A percentile compares a stretch with the other conserved stretches of the same genome.
These are phyloP conservation scores for Drosophila tsacasi DNA, from an alignment of 1,140 invertebrate genomes.

Conservation along the genomic window DNA sequence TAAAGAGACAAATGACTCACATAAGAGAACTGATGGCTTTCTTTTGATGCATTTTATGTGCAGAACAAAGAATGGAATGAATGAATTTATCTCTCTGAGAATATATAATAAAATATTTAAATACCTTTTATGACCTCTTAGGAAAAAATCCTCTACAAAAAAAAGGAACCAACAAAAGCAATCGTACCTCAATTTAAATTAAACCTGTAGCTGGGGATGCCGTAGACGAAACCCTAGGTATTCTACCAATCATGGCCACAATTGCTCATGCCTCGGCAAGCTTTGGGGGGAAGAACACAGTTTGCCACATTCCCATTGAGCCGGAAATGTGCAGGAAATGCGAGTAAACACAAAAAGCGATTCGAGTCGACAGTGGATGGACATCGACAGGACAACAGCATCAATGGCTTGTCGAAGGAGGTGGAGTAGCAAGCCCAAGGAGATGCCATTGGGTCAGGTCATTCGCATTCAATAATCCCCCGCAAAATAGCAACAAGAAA, in stretches of 20 bases:
- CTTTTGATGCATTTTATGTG: conserved; percentile 12
- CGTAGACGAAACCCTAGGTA: conserved; percentile 18
- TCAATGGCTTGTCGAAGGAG: conserved; percentile 7
- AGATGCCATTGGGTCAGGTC: conserved; percentile 42
- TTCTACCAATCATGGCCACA: conserved; percentile 64
- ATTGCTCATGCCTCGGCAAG: conserved; percentile 30
- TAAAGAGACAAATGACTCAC: conserved; percentile 11
- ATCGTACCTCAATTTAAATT: conserved; percentile 29
- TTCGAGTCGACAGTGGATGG: conserved; percentile 38
- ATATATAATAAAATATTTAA: background rate
- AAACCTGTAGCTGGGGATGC: conserved; percentile 14
- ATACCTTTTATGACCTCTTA: background rate
- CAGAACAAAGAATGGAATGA: background rate
- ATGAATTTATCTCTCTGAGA: background rate
- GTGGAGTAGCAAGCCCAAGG: background rate
- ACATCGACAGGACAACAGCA: conserved; percentile 30
- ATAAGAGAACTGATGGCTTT: conserved; percentile 10
- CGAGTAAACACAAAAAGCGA: conserved; percentile 54
- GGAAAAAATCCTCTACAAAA: background rate
- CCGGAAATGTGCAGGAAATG: conserved; percentile 59
- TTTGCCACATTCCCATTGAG: conserved; percentile 61
- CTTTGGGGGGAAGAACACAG: conserved; percentile 14
- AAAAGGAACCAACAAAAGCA: background rate
- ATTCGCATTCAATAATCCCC: conserved; percentile 48
- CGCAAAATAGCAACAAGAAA: conserved; percentile 35